Evolutionary conservation across 2,113 vertebrate species (phyloP), one percentile per base, ranked within the genome.

Genomic region (Pontoporia blainvillei): DNA sequence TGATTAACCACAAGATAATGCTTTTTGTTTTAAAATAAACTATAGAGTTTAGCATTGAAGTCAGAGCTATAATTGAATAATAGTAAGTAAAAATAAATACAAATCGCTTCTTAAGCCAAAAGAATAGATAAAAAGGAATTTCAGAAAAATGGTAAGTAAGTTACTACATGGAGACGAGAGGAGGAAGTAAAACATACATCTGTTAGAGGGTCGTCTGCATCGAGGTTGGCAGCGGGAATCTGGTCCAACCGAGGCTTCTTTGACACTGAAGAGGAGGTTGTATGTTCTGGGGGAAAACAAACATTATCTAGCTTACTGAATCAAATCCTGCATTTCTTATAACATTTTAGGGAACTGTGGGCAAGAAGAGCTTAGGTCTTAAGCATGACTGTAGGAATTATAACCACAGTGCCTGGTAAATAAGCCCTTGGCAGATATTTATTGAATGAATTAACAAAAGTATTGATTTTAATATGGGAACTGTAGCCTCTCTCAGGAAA

Each of bases 171-270:
- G 57, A 49, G 81, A 82, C 23, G 7, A 75, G 96, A 66, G 8
- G 1, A 78, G 59, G 6, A 93, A 94, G 2, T 3, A 67, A 91
- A 86, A 98, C 99, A n/a, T 98, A 99, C 99, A 90, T 99, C 99
- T 86, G 99, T 99, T 52, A 99, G 98, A 9, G 99, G 99, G 91
- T 99, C 99, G 29, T 99, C 99, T 9, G 99, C 99, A 97, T 99
- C 99, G 54, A 99, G 99, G 98, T 99, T 99, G 93, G 99, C 99
- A 5, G 99, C 99, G 92, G 99, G 99, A 97, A 99, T 99, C 98
- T 99, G 99, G 98, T 99, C 99, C 90, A 99, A 98, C 8, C 99
- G 99, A 94, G 99, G 99, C 75, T 99, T 99, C 98, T 99, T 99
- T 41, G 99, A 99, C 54, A 99, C 99, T 0, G 99, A 99, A 3